phyloP scores from a whole-genome alignment of 2,113 vertebrate species.

The Microtus pennsylvanicus region DNA sequence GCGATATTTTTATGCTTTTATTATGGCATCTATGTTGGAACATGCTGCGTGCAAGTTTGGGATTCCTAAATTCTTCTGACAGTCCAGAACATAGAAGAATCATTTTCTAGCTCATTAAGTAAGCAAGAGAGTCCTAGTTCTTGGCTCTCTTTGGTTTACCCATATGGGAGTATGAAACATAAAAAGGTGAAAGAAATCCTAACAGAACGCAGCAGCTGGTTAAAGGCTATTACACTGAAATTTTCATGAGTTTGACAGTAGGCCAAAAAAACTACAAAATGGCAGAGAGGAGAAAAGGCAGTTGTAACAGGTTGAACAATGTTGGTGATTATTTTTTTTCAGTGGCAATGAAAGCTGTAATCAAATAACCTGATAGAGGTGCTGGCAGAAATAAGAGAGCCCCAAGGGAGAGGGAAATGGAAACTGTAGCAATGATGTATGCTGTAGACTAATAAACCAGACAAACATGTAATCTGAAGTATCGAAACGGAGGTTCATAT shows the following conservation, averaged over 20 bases:
- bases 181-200: conserved; percentile 78
- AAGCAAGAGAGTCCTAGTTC: conserved; percentile 69
- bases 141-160: conserved; percentile 68
- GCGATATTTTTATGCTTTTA: conserved; percentile 51
- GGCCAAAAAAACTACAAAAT: conserved; percentile 79
- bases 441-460: conserved; percentile 73
- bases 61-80: conserved; percentile 57
- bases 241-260: conserved; percentile 76
- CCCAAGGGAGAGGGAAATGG: conserved; percentile 68
- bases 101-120: conserved; percentile 68
- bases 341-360: conserved; percentile 63
- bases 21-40: conserved; percentile 34
- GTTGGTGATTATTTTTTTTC: conserved; percentile 69
- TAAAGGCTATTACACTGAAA: conserved; percentile 73
- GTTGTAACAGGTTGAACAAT: conserved; percentile 74
- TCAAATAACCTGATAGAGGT: conserved; percentile 67
- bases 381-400: conserved; percentile 63
- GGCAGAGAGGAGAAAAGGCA: conserved; percentile 66
- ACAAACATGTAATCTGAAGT: conserved; percentile 72
- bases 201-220: conserved; percentile 79
- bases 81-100: conserved; percentile 64
- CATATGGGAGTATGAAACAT: conserved; percentile 62
- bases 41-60: conserved; percentile 17
- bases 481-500: conserved; percentile 68
- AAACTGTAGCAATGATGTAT: conserved; percentile 74